Evolutionary conservation across 2,113 vertebrate genomes (phyloP), one percentile per base, ranked within the genome.

Genomic region (Lamprotornis superbus): DNA sequence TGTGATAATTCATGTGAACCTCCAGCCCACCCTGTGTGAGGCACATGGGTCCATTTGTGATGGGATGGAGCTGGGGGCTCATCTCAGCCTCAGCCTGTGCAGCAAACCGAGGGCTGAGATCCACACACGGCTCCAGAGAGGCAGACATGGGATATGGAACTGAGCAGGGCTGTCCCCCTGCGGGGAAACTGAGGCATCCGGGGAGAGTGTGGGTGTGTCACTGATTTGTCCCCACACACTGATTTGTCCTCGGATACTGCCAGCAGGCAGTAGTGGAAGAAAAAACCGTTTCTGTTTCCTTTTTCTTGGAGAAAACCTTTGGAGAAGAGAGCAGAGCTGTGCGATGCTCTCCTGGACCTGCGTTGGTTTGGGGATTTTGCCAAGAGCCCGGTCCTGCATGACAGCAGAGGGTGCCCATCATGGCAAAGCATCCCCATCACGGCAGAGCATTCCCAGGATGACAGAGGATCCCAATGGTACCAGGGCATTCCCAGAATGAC

Each of bases 101-200:
- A 47, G 83, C 37, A 40, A 19, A 65, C 8, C 0, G 1, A 33
- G 52, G 42, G 27, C 64, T 84, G 65, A 30, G 37, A 25, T 5
- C 44, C 52, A 8, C 33, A 3, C 2, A 3, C 1, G 3, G 17
- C 44, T 33, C 13, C 52, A 56, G 31, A 0, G 0, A 27, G 52
- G 52, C 8, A 3, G 59, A 31, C 4, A 42, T 2, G 2, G 24
- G 14, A 3, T 7, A 0, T 12, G 46, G 4, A 9, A 21, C 47
- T 27, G 1, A 25, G 44, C 37, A 27, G 44, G 16, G 33, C 35
- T 42, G n/a, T 10, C 57, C 39, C 39, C 13, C 24, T 23, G 9
- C 1, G 4, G 83, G 75, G 61, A 90, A 86, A 88, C 71, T n/a
- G 89, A 92, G 91, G 67, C 67, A n/a, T 11, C 5, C 3, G 3